Evolutionary conservation across 1,140 invertebrate species (phyloP), one percentile per base, ranked within the genome.

Genomic region (Arctopsyche grandis): DNA sequence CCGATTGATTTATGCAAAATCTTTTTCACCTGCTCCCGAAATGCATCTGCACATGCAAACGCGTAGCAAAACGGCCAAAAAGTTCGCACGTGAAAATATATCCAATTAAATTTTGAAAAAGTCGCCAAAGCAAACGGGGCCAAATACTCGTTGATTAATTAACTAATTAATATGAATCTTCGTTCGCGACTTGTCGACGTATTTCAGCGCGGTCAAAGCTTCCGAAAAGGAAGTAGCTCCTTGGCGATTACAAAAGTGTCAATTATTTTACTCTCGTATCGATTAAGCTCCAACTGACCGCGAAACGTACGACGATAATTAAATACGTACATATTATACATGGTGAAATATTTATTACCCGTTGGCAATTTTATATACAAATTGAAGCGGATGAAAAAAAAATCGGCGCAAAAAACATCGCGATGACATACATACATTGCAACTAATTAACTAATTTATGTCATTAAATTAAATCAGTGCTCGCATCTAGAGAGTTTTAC

Each of bases 1-100:
- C 56, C 74, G 74, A 76, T 76, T 63, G 74, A 76, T 76, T 76
- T 76, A 76, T 76, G 74, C 74, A 76, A 76, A 76, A 76, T 76
- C 52, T 60, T 38, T 63, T 43, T 66, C 74, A 76, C 58, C 74
- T 76, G 74, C 74, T 48, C 63, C 48, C 46, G 38, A 74, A 48
- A 74, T 56, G 48, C 71, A 74, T 74, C 71, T 74, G 71, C 71
- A n/a, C 24, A 48, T 48, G 24, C 52, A 46, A 63, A 63, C 63
- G 63, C 24, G 5, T 12, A 29, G 3, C 21, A 66, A 66, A 66
- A 66, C 63, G 26, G 52, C 22, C n/a, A 76, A 76, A 76, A 43
- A 66, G n/a, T 5, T 4, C 63, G 63, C 22, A 14, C 63, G 21
- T 22, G 63, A 60, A 76, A 63, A 76, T 76, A 44, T 10, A 16